A percentile compares a stretch with the other conserved stretches of the same genome.
Conservation (phyloP, 1,140 invertebrate genomes). For the Hydropsyche tenuis region DNA sequence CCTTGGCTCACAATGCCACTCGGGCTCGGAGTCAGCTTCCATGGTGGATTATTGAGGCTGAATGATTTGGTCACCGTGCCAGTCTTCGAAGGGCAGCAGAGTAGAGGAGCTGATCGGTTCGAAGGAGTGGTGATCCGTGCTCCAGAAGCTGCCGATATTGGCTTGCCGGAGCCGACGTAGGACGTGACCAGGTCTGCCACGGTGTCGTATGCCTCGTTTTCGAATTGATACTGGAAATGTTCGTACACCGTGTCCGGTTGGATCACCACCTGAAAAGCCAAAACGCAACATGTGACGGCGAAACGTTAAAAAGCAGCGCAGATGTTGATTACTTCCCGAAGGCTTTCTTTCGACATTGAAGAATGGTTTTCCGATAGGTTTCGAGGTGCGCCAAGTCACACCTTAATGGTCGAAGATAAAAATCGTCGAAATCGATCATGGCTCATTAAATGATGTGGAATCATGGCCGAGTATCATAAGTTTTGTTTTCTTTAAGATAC, state of each 20-base stretch:
- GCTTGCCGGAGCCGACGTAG: constrained; percentile 87
- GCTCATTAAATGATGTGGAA: too few species aligned
- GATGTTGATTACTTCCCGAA: too few species aligned
- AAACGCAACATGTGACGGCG: background rate
- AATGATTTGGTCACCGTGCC: constrained; percentile 23
- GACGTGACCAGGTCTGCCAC: constrained; percentile 93
- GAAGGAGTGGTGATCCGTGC: constrained; percentile 82
- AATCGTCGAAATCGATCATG: too few species aligned
- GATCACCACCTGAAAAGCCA: constrained; percentile 74
- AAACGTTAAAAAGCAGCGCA: too few species aligned
- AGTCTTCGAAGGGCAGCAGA: constrained; percentile 33
- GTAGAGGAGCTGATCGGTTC: constrained; percentile 72
- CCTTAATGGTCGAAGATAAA: too few species aligned
- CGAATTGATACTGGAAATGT: constrained; percentile 90
- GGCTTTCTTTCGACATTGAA: too few species aligned
- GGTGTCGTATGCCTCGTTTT: constrained; percentile 91
- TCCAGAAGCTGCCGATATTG: constrained; percentile 86
- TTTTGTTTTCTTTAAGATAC: too few species aligned
- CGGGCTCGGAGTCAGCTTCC: constrained; percentile 12
- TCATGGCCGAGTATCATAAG: too few species aligned
- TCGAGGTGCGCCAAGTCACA: too few species aligned
- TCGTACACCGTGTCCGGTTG: constrained; percentile 91
- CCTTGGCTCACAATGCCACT: background rate
- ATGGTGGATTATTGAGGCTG: constrained; percentile 2
- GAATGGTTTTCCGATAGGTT: too few species aligned